Evolutionary conservation across 1,140 invertebrate species (phyloP).

Genomic region (Eriocheir sinensis): DNA sequence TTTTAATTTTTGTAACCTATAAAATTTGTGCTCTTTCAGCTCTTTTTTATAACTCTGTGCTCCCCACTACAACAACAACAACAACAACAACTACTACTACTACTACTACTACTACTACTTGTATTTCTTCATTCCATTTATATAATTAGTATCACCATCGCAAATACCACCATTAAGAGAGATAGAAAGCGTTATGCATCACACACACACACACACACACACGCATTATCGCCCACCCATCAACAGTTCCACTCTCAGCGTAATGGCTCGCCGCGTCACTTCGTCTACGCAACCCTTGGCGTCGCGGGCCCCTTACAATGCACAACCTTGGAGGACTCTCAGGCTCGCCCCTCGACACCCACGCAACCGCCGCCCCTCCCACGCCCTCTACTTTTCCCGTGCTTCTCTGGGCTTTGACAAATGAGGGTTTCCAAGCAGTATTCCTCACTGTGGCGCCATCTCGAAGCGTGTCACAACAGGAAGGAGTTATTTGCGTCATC

Average conservation of each 20-base stretch:
- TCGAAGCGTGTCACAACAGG: neutral
- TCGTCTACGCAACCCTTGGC: neutral
- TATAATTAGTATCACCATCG: too few species aligned
- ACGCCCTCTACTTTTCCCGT: neutral
- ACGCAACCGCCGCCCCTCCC: neutral
- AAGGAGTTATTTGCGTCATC: neutral
- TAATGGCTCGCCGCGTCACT: neutral
- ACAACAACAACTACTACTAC: too few species aligned
- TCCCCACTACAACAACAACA: too few species aligned
- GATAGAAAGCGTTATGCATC: too few species aligned
- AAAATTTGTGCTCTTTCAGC: too few species aligned
- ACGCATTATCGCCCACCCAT: neutral
- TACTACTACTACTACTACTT: too few species aligned
- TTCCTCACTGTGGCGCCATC: too few species aligned
- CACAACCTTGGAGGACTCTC: neutral
- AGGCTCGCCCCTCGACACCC: neutral
- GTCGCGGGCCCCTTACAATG: neutral
- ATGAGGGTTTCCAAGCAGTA: too few species aligned
- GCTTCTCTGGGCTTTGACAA: neutral
- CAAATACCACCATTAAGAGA: too few species aligned
- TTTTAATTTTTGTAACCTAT: too few species aligned
- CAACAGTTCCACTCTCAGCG: neutral
- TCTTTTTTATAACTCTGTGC: too few species aligned
- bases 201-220: conserved; percentile 7
- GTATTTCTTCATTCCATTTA: too few species aligned